Evolutionary conservation across 2,888 invertebrate genomes (phyloP).

Genomic region (Gisinianus flammeolus): DNA sequence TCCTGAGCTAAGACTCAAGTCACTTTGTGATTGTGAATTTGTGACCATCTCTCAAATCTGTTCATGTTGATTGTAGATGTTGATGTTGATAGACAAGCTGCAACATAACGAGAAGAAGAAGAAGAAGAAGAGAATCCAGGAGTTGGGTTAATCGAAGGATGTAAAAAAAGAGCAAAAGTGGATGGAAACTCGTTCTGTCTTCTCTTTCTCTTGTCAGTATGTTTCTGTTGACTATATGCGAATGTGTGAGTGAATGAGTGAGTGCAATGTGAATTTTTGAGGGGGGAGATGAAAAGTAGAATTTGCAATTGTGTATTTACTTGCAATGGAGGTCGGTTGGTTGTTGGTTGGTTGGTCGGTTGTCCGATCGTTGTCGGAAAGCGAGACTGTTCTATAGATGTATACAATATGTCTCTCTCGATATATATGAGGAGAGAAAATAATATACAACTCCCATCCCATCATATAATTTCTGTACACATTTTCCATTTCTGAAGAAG

Average conservation of each 20-base stretch:
- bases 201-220: background rate
- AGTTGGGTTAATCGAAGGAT: background rate
- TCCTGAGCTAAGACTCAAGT: no score
- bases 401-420: background rate
- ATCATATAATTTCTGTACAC: background rate
- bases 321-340: slow-evolving; percentile 7
- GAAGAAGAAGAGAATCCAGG: background rate
- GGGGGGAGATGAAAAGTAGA: background rate
- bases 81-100: background rate
- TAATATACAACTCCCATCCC: background rate
- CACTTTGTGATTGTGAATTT: background rate
- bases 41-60: background rate
- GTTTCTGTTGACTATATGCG: background rate
- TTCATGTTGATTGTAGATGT: background rate
- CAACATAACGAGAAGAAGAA: no score
- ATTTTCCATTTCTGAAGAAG: background rate
- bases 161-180: slow-evolving; percentile 14
- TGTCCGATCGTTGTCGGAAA: background rate
- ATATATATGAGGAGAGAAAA: background rate
- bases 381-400: background rate
- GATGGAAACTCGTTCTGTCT: slow-evolving; percentile 19
- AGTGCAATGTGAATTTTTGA: background rate
- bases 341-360: no score
- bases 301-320: background rate
- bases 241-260: background rate